Evolutionary conservation across 2,888 invertebrate genomes (phyloP), one percentile per base, ranked within the genome.

Genomic region (Limnephilus marmoratus): DNA sequence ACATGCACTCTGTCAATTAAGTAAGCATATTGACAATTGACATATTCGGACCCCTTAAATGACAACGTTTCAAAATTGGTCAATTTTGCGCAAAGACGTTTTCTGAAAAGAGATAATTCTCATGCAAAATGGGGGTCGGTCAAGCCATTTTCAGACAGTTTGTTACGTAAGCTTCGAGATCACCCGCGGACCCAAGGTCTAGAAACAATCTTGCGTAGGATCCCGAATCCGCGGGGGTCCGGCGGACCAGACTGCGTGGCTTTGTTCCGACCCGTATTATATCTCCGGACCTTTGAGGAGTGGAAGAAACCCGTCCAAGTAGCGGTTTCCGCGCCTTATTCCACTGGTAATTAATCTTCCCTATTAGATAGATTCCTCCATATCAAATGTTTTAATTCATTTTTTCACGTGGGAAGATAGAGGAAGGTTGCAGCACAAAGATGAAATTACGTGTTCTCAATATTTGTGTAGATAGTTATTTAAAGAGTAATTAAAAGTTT

Each of bases 161-260:
- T 24, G 18, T 24, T 68, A 24, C 68, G 4, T 18, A 53, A 53
- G 68, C 18, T 24, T 24, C 5, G 68, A 24, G 24, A 68, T 24
- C 7, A 18, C 68, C 24, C 68, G 49, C 45, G 13, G 49, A n/a
- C 86, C 86, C 37, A 37, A 86, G 86, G 5, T 86, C 45, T 37
- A 86, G 49, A 29, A 34, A 68, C 68, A 53, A 24, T 68, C 24
- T 68, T 9, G 7, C 92, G 81, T 45, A 90, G 13, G 53, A 53
- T 82, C 34, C 83, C 83, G 86, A 91, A 90, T 86, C 81, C 93
- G 92, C 83, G 90, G 92, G 93, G 92, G 85, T 87, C 90, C 53
- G 34, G 41, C 41, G 41, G 68, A n/a, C 92, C 93, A 93, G 93
- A 93, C 93, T 93, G 93, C 93, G 92, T 93, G 93, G 91, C 92